A percentile compares a stretch with the other conserved stretches of the same genome.
These are phyloP conservation scores for Erpetoichthys calabaricus DNA, from an alignment of 2,797 vertebrate species.

Conservation along the genomic window DNA sequence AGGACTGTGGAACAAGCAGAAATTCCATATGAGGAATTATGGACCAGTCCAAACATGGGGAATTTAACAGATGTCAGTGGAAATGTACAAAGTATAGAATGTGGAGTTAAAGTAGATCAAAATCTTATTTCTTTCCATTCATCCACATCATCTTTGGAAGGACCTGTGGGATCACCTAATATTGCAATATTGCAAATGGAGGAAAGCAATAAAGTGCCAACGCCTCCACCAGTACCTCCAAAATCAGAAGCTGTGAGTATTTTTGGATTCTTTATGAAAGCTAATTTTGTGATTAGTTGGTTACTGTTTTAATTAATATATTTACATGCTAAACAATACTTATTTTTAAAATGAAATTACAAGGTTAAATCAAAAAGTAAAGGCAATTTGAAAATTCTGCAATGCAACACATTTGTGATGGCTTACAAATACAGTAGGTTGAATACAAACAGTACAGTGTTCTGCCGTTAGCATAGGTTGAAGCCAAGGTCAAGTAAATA, in stretches of 20 bases:
- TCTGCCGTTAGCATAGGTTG: no score
- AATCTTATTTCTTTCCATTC: constrained; percentile 70
- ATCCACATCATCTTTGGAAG: constrained; percentile 40
- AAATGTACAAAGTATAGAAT: constrained; percentile 27
- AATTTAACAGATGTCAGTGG: constrained; percentile 26
- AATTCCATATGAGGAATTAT: constrained; percentile 92
- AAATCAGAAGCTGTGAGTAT: constrained; percentile 93
- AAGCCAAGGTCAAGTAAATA: no score
- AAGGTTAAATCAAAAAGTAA: no score
- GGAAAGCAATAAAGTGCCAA: constrained; percentile 42
- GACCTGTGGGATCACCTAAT: constrained; percentile 37
- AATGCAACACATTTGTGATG: no score
- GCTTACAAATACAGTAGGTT: no score
- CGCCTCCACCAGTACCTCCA: constrained; percentile 78
- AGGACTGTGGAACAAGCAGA: constrained; percentile 55
- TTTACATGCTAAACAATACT: no score
- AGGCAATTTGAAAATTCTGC: no score
- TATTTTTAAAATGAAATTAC: no score
- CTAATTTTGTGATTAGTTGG: no score
- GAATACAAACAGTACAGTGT: no score
- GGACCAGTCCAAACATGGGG: constrained; percentile 60
- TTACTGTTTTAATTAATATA: no score
- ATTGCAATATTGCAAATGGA: constrained; percentile 35
- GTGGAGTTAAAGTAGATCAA: constrained; percentile 46
- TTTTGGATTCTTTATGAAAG: no score